Base-by-base conservation (phyloP, 2,888 invertebrate genomes). In the Synanthedon andrenaeformis region DNA sequence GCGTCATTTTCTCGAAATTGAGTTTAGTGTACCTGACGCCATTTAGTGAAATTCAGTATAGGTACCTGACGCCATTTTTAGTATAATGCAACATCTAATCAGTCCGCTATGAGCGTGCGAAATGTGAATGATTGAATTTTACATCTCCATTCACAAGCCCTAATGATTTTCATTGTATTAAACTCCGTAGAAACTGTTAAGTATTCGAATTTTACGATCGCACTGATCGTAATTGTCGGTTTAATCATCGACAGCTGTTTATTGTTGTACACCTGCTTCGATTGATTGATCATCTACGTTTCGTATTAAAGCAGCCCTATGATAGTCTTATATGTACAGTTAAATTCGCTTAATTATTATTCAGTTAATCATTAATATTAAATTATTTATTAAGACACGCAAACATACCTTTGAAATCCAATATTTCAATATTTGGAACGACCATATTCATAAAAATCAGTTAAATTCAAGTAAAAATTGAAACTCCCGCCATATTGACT, bases 201-300 rank as follows among this genome's bases (percentile, higher is more conserved):
- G 62, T 58, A 63, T 64, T 69, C 65, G 59, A 63, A 64, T 66
- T 71, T 71, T 70, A 76, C 62, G 69, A 74, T 61, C 63, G 61
- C 56, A 55, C 59, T 57, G 61, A 61, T 66, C 63, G 65, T 70
- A 41, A 49, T 70, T 69, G 69, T 74, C 63, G 68, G 72, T 58
- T 65, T 66, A 65, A 68, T 70, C 64, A 65, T 69, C 63, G 58
- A 65, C 60, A 64, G 60, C 59, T 66, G 63, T 67, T 67, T 64
- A 63, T 62, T 66, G 62, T 64, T 59, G 62, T 56, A 62, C 75
- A 76, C 74, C 72, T 76, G 76, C 65, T 67, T 56, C 57, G 58
- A 61, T 67, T 62, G 62, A 66, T 64, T 66, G 59, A 65, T 66
- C 63, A 63, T 55, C 10, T 58, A 62, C 64, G 13, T n/a, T 35